Percentiles rank a stretch among this genome's conserved stretches.
These are phyloP conservation scores for Agriopis leucophaearia DNA, from an alignment of 2,888 invertebrate genomes.

Conservation along the genomic window DNA sequence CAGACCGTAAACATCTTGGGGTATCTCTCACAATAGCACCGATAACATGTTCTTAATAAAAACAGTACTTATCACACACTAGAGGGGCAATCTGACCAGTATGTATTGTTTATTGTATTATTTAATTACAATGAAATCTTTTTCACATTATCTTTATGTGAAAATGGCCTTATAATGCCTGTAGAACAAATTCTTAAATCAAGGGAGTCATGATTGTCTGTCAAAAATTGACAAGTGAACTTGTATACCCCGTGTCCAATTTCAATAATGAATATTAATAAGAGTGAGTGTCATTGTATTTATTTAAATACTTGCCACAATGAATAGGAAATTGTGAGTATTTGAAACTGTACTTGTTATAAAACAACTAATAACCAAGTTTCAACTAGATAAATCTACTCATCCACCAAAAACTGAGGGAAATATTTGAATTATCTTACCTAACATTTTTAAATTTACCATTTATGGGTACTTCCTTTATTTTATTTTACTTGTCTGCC, in stretches of 20 bases:
- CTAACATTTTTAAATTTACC: too few species aligned
- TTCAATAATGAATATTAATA: constrained; percentile 58
- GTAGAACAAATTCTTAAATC: constrained; percentile 55
- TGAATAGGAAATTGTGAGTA: constrained; percentile 83
- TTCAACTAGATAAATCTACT: neutral
- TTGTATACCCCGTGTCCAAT: constrained; percentile 52
- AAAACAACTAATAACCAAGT: neutral
- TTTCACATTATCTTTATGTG: neutral
- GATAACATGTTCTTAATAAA: constrained; percentile 70
- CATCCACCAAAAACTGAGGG: neutral
- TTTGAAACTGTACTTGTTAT: constrained; percentile 29
- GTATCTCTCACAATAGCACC: constrained; percentile 57
- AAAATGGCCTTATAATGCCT: neutral
- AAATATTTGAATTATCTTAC: neutral
- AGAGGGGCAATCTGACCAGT: constrained; percentile 49
- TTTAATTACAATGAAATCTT: constrained; percentile 35
- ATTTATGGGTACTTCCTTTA: too few species aligned
- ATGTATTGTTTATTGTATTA: constrained; percentile 52
- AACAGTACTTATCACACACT: constrained; percentile 60
- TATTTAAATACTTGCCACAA: constrained; percentile 56
- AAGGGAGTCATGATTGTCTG: constrained; percentile 63
- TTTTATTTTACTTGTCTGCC: too few species aligned
- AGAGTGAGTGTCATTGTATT: constrained; percentile 51
- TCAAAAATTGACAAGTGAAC: constrained; percentile 71
- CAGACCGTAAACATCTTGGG: constrained; percentile 64